A percentile compares a stretch with the other conserved stretches of the same genome.
Conservation (phyloP, 2,113 vertebrate genomes). For the Eurystomus gularis region DNA sequence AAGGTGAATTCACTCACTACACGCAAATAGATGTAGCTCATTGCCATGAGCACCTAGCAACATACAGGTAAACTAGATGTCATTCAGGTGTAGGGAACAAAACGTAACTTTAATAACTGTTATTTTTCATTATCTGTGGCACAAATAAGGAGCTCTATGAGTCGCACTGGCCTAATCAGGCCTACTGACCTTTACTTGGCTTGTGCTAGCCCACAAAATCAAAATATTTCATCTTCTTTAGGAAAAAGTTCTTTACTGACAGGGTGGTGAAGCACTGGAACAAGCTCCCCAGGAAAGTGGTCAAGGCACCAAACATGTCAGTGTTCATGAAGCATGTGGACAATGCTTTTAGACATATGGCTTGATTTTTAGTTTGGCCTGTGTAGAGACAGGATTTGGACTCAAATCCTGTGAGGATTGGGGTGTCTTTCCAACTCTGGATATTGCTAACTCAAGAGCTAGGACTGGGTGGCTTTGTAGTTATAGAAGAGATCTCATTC, state of each 20-base stretch:
- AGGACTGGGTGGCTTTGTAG: accelerated
- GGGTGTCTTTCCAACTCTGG: neutral
- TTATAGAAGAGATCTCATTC: neutral
- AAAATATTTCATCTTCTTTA: neutral
- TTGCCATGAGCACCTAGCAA: accelerated
- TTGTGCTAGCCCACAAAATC: neutral
- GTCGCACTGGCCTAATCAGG: neutral
- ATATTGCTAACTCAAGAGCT: neutral
- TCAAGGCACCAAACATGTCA: neutral
- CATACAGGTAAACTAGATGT: neutral
- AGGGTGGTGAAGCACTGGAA: neutral
- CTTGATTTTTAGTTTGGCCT: neutral
- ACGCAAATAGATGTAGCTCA: neutral
- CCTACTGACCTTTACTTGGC: neutral
- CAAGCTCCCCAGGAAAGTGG: neutral
- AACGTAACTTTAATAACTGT: neutral
- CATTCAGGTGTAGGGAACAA: neutral
- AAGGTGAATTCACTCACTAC: neutral
- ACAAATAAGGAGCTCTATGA: neutral
- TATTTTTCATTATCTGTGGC: neutral
- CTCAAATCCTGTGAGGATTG: neutral
- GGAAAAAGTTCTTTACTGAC: neutral
- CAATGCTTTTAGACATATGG: neutral
- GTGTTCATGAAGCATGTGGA: neutral
- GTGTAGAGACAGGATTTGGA: neutral